A percentile compares a stretch with the other conserved stretches of the same genome.
phyloP scores from a whole-genome alignment of 1,140 invertebrate species.

The Ectropis grisescens region DNA sequence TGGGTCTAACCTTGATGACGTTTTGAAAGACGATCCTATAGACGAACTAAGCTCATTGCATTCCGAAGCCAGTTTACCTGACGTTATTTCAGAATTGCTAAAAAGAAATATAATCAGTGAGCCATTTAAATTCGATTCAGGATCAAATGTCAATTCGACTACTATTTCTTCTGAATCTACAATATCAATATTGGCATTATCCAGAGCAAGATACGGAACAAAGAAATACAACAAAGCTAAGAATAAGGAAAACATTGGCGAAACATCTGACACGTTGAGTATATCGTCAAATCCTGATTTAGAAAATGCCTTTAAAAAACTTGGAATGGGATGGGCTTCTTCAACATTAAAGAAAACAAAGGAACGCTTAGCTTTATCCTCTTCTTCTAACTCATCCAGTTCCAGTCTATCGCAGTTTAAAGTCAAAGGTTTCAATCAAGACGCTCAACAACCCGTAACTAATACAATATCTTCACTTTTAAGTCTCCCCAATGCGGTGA shows the following conservation, averaged over 20 bases:
- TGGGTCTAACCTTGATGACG: conserved; percentile 31
- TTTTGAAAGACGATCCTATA: conserved; percentile 23
- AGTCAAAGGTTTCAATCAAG: conserved; percentile 36
- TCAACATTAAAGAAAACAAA: conserved; percentile 77
- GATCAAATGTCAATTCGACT: conserved; percentile 47
- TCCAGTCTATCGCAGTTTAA: conserved; percentile 46
- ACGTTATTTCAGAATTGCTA: conserved; percentile 56
- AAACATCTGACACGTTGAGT: conserved; percentile 57
- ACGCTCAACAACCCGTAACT: conserved; percentile 27
- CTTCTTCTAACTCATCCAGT: conserved; percentile 73
- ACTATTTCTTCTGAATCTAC: conserved; percentile 51
- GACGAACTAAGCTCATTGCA: conserved; percentile 51
- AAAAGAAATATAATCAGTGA: conserved; percentile 60
- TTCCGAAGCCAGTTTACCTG: conserved; percentile 59
- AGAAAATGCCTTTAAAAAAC: conserved; percentile 72
- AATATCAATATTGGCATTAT: conserved; percentile 42
- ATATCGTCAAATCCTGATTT: conserved; percentile 65
- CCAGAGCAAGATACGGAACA: conserved; percentile 32
- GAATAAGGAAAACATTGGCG: conserved; percentile 44
- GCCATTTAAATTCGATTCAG: conserved; percentile 50
- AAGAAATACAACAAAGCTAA: conserved; percentile 22
- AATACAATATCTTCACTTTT: conserved; percentile 28
- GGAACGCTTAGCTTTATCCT: conserved; percentile 73
- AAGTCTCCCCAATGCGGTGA: conserved; percentile 20
- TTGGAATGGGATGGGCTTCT: conserved; percentile 76